These are phyloP conservation scores for Lepilemur septentrionalis DNA, from an alignment of 2,797 vertebrate genomes.

Conservation along the genomic window DNA sequence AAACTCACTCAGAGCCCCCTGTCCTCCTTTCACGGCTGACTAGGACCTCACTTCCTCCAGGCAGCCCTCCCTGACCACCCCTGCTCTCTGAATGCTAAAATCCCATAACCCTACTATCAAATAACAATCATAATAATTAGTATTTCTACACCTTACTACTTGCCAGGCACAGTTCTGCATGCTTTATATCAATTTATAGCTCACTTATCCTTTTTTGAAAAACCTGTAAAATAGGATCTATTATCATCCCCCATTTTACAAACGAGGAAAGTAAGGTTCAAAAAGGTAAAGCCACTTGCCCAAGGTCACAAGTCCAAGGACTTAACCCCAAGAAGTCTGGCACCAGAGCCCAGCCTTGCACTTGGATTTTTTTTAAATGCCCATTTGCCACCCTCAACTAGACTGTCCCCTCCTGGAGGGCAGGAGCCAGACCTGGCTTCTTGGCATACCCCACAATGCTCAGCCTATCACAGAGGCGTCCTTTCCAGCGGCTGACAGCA, in stretches of 20 bases:
- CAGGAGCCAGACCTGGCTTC: not conserved
- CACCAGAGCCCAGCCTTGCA: not conserved
- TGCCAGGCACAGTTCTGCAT: not conserved
- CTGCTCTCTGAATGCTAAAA: not conserved
- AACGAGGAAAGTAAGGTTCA: not conserved
- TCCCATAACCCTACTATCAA: not conserved
- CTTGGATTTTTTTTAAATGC: not conserved
- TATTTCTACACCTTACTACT: not conserved
- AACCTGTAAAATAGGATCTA: not conserved
- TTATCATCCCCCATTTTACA: not conserved
- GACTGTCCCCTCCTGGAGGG: not conserved
- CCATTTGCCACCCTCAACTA: not conserved
- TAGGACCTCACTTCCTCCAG: conserved; percentile 39
- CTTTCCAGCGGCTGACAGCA: not conserved
- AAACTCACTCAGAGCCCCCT: conserved; percentile 6
- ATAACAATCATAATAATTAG: not conserved
- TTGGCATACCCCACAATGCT: not conserved
- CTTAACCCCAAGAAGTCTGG: not conserved
- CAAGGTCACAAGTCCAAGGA: conserved; percentile 28
- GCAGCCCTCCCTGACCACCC: conserved; percentile 8
- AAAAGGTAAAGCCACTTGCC: not conserved
- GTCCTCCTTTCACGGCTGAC: not conserved
- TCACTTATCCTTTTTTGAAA: not conserved
- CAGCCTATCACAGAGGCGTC: not conserved
- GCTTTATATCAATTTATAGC: not conserved